Conservation (phyloP, 30 jellyfish, hydroid and myxozoan genomes). For the Aurelia coerulea region DNA sequence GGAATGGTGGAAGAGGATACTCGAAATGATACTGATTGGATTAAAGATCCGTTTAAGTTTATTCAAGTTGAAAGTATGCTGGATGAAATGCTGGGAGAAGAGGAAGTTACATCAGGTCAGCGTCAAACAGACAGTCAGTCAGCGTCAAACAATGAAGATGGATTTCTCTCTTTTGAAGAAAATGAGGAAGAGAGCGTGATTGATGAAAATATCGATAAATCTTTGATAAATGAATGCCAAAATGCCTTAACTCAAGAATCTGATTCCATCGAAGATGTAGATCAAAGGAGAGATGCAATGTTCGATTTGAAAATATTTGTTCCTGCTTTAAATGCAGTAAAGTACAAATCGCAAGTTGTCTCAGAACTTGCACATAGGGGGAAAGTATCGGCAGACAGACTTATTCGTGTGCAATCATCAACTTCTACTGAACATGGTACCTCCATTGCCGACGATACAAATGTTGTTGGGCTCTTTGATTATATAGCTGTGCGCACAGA, state of each 20-base stretch:
- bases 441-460: no score
- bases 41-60: slow-evolving; percentile 14
- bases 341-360: slow-evolving; percentile 33
- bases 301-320: no score
- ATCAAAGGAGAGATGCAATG: no score
- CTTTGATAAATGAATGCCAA: slow-evolving; percentile 26
- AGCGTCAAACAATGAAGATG: slow-evolving; percentile 3
- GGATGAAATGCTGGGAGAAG: slow-evolving; percentile 16
- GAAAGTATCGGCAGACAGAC: slow-evolving; percentile 39
- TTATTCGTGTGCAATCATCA: slow-evolving; percentile 26
- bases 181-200: slow-evolving; percentile 6
- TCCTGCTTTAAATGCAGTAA: no score
- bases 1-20: slow-evolving; percentile 29
- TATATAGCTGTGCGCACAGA: no score
- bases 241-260: no score
- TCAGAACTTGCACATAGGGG: slow-evolving; percentile 13
- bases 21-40: slow-evolving; percentile 21
- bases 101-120: no score
- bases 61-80: slow-evolving; percentile 1
- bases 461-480: no score
- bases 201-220: neutral
- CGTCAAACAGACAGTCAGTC: no score
- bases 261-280: no score
- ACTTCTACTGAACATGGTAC: no score
- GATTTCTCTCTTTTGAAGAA: neutral